These are phyloP conservation scores for Ormyrus thymus DNA, from an alignment of 2,888 invertebrate genomes.

Conservation along the genomic window DNA sequence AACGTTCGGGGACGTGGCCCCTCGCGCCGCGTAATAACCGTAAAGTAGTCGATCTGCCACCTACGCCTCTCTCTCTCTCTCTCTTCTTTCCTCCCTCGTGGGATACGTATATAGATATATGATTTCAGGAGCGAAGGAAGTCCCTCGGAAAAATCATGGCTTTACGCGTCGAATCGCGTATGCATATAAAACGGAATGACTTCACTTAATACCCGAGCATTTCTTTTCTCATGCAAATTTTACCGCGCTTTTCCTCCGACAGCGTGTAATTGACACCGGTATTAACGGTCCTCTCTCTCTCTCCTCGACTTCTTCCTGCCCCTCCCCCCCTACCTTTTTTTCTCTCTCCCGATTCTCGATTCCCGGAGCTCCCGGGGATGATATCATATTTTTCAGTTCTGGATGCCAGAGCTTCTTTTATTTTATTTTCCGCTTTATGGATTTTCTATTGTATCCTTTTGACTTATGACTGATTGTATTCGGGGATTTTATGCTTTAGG, in stretches of 20 bases:
- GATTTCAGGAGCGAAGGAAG: constrained; percentile 46
- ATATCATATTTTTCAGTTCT: too few species aligned
- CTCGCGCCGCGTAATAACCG: constrained; percentile 66
- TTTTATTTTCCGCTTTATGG: too few species aligned
- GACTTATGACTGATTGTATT: too few species aligned
- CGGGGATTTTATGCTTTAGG: too few species aligned
- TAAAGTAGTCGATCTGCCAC: constrained; percentile 64
- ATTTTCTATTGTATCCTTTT: too few species aligned
- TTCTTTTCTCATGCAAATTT: constrained; percentile 58
- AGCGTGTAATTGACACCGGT: constrained; percentile 54
- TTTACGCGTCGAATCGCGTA: constrained; percentile 68
- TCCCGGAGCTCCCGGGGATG: background rate
- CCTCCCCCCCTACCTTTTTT: constrained; percentile 17
- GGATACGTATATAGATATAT: constrained; percentile 55
- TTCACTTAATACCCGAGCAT: constrained; percentile 65
- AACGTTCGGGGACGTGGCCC: constrained; percentile 55
- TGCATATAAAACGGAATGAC: constrained; percentile 70
- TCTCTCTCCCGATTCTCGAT: constrained; percentile 21
- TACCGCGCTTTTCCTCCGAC: constrained; percentile 51
- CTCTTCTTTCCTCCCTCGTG: constrained; percentile 18
- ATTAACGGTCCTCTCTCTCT: constrained; percentile 38
- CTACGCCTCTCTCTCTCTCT: constrained; percentile 34
- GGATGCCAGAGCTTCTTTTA: too few species aligned
- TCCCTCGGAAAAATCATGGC: constrained; percentile 71
- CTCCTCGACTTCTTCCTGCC: background rate